Conservation (phyloP, 2,888 invertebrate genomes). For the Macropis europaea region DNA sequence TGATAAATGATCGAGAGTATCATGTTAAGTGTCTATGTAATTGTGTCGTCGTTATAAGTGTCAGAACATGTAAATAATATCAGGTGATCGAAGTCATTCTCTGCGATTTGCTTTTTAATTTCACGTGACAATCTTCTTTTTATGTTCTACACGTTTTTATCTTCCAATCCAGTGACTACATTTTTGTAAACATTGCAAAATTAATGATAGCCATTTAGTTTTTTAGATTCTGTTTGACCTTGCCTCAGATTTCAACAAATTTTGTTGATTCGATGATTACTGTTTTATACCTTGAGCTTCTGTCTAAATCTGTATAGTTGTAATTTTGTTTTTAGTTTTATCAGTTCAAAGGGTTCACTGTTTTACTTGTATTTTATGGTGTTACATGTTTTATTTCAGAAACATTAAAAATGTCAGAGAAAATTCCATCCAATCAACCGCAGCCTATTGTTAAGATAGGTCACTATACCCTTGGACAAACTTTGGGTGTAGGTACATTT, state of each 20-base stretch:
- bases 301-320: not conserved
- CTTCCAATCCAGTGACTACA: not conserved
- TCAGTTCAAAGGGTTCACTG: not conserved
- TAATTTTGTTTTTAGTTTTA: not conserved
- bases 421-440: conserved; percentile 69
- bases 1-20: conserved; percentile 24
- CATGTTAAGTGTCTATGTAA: not conserved
- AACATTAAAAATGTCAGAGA: conserved; percentile 70
- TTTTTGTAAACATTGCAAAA: not conserved
- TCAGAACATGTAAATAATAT: conserved; percentile 61
- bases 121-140: not conserved
- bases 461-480: conserved; percentile 96
- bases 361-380: not conserved
- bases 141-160: not conserved
- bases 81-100: conserved; percentile 50
- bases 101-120: conserved; percentile 4
- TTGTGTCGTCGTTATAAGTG: conserved; percentile 30
- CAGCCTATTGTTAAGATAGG: conserved; percentile 97
- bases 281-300: not conserved
- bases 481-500: conserved; percentile 98
- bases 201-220: not conserved
- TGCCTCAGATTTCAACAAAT: conserved; percentile 13
- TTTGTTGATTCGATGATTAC: not conserved
- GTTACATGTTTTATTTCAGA: conserved; percentile 3
- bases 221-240: conserved; percentile 24